These are phyloP conservation scores for Hydractinia echinata DNA, from an alignment of 30 jellyfish, hydroid and myxozoan genomes.

Conservation along the genomic window DNA sequence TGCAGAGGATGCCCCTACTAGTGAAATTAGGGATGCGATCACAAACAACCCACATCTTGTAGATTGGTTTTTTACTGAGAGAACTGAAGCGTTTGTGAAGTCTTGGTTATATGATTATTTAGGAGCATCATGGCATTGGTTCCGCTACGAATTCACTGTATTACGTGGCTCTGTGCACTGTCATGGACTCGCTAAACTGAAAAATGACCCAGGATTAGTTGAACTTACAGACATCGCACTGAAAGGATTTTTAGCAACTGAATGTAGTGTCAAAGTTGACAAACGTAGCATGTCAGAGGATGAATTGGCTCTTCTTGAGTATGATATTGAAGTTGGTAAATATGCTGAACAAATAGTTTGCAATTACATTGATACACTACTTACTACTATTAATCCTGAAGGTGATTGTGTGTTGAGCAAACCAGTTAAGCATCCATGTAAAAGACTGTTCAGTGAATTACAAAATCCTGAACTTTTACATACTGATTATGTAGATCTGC, in stretches of 20 bases:
- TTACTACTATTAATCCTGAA: conserved; percentile 20
- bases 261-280: not conserved
- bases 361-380: conserved; percentile 23
- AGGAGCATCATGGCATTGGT: conserved; percentile 62
- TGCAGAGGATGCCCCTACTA: not conserved
- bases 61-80: conserved; percentile 34
- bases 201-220: conserved; percentile 48
- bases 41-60: conserved; percentile 28
- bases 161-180: conserved; percentile 39
- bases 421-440: conserved; percentile 51
- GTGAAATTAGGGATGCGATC: not conserved
- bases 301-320: conserved; percentile 11
- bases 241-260: conserved; percentile 38
- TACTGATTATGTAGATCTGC: conserved; percentile 22
- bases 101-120: conserved; percentile 41
- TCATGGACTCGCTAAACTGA: conserved; percentile 43
- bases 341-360: conserved; percentile 28
- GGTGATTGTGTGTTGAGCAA: conserved; percentile 26
- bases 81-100: conserved; percentile 43
- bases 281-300: not conserved
- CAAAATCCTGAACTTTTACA: not conserved
- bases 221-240: conserved; percentile 34
- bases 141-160: conserved; percentile 31
- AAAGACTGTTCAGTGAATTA: not conserved
- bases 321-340: conserved; percentile 18